Conservation (phyloP, 2,888 invertebrate species). For the Onchidella celtica region DNA sequence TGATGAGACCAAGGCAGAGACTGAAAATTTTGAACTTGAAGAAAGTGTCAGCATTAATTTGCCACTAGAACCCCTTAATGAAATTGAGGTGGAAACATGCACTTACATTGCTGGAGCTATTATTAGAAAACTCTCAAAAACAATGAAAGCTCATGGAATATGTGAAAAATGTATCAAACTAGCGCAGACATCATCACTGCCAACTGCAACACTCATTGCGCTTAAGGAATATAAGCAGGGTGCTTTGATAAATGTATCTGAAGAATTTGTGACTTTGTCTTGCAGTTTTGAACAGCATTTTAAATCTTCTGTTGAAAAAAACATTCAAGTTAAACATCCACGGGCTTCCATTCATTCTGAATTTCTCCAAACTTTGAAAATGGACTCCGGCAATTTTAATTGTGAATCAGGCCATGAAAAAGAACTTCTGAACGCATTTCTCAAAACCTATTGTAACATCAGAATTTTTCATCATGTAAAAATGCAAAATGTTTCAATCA, state of each 20-base stretch:
- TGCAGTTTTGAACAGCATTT: neutral
- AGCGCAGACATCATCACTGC: neutral
- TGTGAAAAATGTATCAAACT: neutral
- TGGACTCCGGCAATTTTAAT: neutral
- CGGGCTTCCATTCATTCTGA: neutral
- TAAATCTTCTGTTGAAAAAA: neutral
- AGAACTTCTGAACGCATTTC: neutral
- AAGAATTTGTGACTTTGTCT: neutral
- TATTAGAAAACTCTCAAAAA: neutral
- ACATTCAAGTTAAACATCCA: neutral
- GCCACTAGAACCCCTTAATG: neutral
- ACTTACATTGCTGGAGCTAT: neutral
- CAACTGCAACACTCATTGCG: neutral
- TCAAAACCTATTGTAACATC: neutral
- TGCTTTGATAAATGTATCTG: neutral
- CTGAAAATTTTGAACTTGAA: neutral
- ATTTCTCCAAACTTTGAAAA: neutral
- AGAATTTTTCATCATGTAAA: neutral
- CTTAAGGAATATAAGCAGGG: neutral
- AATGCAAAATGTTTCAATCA: neutral
- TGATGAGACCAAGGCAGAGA: neutral
- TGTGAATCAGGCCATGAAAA: neutral
- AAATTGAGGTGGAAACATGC: neutral
- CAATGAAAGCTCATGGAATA: neutral
- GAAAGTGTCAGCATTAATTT: neutral